phyloP scores from a whole-genome alignment of 2,888 invertebrate species.

The Spodoptera littoralis region DNA sequence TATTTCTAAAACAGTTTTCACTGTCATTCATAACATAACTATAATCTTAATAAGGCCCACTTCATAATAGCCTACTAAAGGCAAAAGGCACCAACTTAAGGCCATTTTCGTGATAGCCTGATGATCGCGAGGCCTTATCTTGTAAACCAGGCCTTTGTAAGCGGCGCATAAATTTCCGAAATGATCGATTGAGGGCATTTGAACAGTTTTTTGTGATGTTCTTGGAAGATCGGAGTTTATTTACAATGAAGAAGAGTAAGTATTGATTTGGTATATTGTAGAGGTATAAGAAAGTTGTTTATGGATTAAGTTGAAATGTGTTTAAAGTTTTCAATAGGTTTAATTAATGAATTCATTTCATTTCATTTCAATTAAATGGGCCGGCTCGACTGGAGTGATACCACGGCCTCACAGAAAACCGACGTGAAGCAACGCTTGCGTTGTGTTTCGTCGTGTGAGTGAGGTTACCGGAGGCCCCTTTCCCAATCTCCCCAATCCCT shows the following conservation, averaged over 20 bases:
- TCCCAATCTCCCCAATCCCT: too few relatives aligned
- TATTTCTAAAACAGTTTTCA: conserved; percentile 1
- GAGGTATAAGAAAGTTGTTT: too few relatives aligned
- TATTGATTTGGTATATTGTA: too few relatives aligned
- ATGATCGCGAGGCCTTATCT: conserved; percentile 56
- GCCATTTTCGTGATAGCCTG: conserved; percentile 49
- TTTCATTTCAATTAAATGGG: too few relatives aligned
- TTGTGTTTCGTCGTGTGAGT: too few relatives aligned
- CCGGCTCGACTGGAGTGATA: too few relatives aligned
- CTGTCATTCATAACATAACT: conserved; percentile 15
- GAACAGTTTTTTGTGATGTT: conserved; percentile 40
- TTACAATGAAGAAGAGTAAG: neutral
- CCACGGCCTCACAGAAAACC: too few relatives aligned
- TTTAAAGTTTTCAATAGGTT: too few relatives aligned
- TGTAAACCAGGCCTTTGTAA: conserved; percentile 50
- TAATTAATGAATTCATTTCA: too few relatives aligned
- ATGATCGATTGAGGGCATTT: conserved; percentile 58
- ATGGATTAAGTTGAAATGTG: too few relatives aligned
- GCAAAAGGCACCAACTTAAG: conserved; percentile 46
- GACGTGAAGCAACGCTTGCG: too few relatives aligned
- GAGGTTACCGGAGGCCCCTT: too few relatives aligned
- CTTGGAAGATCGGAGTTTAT: conserved; percentile 7
- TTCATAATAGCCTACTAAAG: conserved; percentile 45
- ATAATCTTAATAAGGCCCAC: conserved; percentile 17
- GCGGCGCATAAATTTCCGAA: conserved; percentile 60